phyloP scores from a whole-genome alignment of 2,113 vertebrate species.

The Saccopteryx bilineata region DNA sequence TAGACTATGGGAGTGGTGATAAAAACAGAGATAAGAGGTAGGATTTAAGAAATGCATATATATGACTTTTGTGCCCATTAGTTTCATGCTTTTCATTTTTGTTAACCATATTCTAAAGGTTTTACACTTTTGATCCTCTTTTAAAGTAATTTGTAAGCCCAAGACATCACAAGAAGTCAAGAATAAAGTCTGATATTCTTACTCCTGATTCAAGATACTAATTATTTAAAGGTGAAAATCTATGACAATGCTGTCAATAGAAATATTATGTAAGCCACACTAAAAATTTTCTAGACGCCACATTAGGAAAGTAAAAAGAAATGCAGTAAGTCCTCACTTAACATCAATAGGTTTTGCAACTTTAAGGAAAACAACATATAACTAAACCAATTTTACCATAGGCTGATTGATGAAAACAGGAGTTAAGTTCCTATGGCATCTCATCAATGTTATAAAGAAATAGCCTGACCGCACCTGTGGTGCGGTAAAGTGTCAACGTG shows the following conservation, averaged over 20 bases:
- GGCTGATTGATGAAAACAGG: neutral
- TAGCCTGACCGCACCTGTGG: too few relatives aligned
- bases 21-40: neutral
- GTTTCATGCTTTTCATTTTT: constrained; percentile 50
- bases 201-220: neutral
- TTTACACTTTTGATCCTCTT: constrained; percentile 1
- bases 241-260: neutral
- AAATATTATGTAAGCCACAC: neutral
- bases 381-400: neutral
- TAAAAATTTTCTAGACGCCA: neutral
- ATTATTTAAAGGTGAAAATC: constrained; percentile 39
- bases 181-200: neutral
- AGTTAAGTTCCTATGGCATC: neutral
- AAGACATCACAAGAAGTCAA: neutral
- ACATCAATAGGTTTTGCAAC: neutral
- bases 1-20: neutral
- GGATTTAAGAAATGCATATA: neutral
- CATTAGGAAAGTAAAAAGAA: constrained; percentile 20
- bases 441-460: neutral
- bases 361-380: neutral
- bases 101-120: neutral
- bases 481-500: too few relatives aligned
- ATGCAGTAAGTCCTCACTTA: neutral
- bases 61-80: neutral
- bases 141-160: neutral